These are phyloP conservation scores for Oceanites oceanicus DNA, from an alignment of 2,113 vertebrate genomes.

Conservation along the genomic window DNA sequence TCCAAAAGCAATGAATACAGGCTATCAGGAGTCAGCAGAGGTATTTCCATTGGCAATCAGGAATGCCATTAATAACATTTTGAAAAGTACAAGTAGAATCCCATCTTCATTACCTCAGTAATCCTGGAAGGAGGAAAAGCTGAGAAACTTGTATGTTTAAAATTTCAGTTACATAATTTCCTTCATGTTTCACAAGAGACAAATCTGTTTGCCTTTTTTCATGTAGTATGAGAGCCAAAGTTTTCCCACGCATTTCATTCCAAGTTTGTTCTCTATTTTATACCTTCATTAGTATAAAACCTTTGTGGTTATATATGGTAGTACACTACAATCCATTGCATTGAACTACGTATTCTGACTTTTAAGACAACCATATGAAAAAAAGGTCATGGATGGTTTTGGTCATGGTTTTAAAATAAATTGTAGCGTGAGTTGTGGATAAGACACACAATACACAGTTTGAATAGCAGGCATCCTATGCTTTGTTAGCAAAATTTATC, in stretches of 20 bases:
- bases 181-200: constrained; percentile 36
- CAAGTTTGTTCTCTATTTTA: not conserved
- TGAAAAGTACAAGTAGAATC: not conserved
- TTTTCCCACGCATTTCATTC: not conserved
- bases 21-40: not conserved
- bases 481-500: not conserved
- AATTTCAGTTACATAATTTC: constrained; percentile 38
- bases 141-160: constrained; percentile 15
- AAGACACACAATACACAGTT: not conserved
- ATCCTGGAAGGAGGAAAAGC: not conserved
- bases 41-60: not conserved
- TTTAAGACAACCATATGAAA: not conserved
- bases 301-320: not conserved
- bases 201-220: not conserved
- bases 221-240: not conserved
- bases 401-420: not conserved
- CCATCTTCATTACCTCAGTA: constrained; percentile 13
- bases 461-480: not conserved
- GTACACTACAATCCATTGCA: not conserved
- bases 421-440: not conserved
- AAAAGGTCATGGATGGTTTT: not conserved
- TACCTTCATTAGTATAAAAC: constrained; percentile 1
- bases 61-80: not conserved
- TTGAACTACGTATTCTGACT: not conserved
- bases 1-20: not conserved